A percentile compares a stretch with the other conserved stretches of the same genome.
Evolutionary conservation across 2,113 vertebrate genomes (phyloP).

Genomic region (Cygnus atratus): DNA sequence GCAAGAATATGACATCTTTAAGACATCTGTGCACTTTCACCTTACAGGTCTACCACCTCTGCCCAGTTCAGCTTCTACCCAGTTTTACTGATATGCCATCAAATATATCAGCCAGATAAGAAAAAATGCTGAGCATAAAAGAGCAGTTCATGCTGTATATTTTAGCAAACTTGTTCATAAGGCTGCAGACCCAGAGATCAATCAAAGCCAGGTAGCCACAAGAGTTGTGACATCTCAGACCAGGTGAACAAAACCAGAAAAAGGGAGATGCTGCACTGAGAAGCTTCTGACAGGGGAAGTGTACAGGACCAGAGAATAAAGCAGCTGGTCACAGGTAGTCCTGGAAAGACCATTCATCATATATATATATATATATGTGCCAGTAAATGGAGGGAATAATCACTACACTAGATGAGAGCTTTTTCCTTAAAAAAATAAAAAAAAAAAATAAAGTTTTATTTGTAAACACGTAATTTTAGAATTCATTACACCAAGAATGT

Average conservation of each 20-base stretch:
- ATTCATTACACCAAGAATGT: not conserved
- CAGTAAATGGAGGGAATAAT: not conserved
- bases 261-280: not conserved
- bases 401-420: fast-evolving
- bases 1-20: not conserved
- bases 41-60: not conserved
- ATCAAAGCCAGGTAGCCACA: not conserved
- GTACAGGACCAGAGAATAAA: not conserved
- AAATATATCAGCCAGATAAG: not conserved
- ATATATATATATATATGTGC: not conserved
- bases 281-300: not conserved
- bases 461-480: not conserved
- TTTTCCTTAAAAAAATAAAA: not conserved
- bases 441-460: not conserved
- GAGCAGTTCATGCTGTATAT: not conserved
- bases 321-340: not conserved
- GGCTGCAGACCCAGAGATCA: not conserved
- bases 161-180: not conserved
- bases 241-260: not conserved
- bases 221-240: not conserved
- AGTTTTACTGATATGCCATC: not conserved
- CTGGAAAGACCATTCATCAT: not conserved
- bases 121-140: not conserved
- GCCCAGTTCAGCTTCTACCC: not conserved
- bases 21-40: not conserved